A percentile compares a stretch with the other conserved stretches of the same genome.
Evolutionary conservation across 2,113 vertebrate genomes (phyloP).

Genomic region (Pedionomus torquatus): DNA sequence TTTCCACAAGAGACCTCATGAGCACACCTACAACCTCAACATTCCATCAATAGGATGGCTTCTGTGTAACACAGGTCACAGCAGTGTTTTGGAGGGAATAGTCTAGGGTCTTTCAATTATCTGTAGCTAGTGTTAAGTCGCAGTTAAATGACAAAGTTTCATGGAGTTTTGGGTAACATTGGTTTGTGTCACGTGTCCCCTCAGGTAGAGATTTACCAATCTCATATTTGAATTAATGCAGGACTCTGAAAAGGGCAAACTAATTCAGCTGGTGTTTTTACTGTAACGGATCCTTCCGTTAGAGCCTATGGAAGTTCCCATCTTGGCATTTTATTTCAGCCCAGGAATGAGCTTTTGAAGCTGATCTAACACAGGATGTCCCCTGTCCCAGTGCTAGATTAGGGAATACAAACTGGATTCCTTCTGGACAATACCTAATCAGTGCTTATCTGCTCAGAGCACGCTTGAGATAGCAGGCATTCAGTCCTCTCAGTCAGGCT

Average conservation of each 20-base stretch:
- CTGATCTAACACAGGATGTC: not conserved
- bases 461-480: not conserved
- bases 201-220: not conserved
- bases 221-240: not conserved
- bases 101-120: not conserved
- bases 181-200: not conserved
- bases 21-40: not conserved
- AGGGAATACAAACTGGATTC: not conserved
- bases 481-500: not conserved
- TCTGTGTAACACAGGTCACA: not conserved
- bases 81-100: not conserved
- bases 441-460: fast-evolving
- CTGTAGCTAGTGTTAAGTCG: not conserved
- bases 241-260: not conserved
- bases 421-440: not conserved
- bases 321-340: not conserved
- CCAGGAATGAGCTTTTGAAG: not conserved
- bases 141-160: not conserved
- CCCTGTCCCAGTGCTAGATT: not conserved
- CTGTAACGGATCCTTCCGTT: fast-evolving
- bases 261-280: not conserved
- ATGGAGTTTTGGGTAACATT: not conserved
- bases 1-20: not conserved
- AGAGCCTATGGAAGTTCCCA: not conserved
- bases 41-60: not conserved